These are phyloP conservation scores for Ctena decussata DNA, from an alignment of 2,888 invertebrate species.

Conservation along the genomic window DNA sequence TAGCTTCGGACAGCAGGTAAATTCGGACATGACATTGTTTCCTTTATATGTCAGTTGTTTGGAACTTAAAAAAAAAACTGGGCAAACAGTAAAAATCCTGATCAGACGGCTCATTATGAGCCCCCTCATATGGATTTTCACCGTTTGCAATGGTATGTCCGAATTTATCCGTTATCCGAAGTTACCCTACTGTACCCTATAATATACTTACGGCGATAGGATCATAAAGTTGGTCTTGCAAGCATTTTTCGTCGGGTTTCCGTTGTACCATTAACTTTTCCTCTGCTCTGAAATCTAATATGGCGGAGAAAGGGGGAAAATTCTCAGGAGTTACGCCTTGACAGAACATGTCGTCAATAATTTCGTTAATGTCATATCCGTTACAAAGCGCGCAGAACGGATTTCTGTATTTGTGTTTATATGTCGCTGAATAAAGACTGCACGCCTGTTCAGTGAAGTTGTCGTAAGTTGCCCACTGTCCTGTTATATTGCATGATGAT, in stretches of 20 bases:
- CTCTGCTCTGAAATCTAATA: not conserved
- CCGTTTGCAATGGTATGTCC: no score
- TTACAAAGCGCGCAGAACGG: constrained; percentile 59
- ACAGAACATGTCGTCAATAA: not conserved
- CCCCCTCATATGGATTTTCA: no score
- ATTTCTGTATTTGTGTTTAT: constrained; percentile 37
- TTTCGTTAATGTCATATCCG: not conserved
- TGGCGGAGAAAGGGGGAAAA: not conserved
- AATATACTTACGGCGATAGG: constrained; percentile 21
- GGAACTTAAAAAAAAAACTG: no score
- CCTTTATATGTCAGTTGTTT: no score
- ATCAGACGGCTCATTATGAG: no score
- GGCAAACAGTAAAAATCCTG: no score
- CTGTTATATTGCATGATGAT: constrained; percentile 28
- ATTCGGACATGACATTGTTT: no score
- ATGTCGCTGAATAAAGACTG: not conserved
- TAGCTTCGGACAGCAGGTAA: no score
- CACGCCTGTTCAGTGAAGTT: constrained; percentile 35
- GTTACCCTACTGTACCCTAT: no score
- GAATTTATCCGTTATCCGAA: no score
- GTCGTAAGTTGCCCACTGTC: constrained; percentile 25
- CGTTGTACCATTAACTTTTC: not conserved
- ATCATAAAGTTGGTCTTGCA: constrained; percentile 7
- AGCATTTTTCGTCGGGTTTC: not conserved
- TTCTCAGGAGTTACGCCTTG: not conserved